These are phyloP conservation scores for Eutolmus rufibarbis DNA, from an alignment of 2,888 invertebrate genomes.

Conservation along the genomic window DNA sequence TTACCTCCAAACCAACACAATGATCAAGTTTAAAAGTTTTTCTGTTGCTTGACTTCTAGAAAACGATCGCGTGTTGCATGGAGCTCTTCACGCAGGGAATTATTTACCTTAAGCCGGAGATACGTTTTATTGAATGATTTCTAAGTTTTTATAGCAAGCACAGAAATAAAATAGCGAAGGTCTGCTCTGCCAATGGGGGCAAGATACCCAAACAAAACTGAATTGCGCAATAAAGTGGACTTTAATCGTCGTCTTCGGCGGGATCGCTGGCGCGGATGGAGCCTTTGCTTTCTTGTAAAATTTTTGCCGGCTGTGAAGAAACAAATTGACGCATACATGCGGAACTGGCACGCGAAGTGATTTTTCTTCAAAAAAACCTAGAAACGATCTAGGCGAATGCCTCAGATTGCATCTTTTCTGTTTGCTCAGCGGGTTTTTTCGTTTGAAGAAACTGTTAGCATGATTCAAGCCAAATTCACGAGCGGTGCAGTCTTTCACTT, in stretches of 20 bases:
- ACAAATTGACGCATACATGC: constrained; percentile 18
- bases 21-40: neutral
- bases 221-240: neutral
- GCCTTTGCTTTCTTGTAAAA: neutral
- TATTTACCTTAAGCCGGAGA: constrained; percentile 7
- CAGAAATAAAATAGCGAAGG: neutral
- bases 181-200: neutral
- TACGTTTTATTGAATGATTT: constrained; percentile 21
- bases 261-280: neutral
- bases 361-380: neutral
- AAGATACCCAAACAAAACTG: neutral
- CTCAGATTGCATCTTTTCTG: neutral
- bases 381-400: neutral
- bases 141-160: neutral
- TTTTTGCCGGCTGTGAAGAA: neutral
- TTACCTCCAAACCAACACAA: neutral
- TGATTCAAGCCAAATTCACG: neutral
- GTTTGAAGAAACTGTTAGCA: neutral
- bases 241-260: neutral
- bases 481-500: neutral
- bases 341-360: constrained; percentile 7
- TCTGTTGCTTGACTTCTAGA: neutral
- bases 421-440: neutral
- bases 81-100: constrained; percentile 5
- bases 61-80: constrained; percentile 30